A percentile compares a stretch with the other conserved stretches of the same genome.
Conservation (phyloP, 2,888 invertebrate species). For the Furcula furcula region DNA sequence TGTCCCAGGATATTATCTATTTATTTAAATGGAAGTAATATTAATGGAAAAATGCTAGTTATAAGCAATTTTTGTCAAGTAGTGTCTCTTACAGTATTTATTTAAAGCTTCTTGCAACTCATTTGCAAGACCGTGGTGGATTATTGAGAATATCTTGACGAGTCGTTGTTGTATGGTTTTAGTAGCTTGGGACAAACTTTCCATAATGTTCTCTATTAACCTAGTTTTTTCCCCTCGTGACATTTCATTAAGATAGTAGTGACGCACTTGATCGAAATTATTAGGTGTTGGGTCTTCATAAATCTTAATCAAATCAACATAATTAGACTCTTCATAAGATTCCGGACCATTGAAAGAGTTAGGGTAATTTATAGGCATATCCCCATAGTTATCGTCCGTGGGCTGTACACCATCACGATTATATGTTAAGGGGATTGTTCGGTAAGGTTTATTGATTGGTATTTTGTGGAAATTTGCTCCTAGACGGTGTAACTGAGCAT, state of each 20-base stretch:
- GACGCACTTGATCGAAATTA: slow-evolving; percentile 90
- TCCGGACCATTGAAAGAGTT: not conserved
- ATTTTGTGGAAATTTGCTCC: slow-evolving; percentile 94
- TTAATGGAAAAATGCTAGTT: no score
- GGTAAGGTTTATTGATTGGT: slow-evolving; percentile 96
- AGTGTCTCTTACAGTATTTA: no score
- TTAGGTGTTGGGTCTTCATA: slow-evolving; percentile 89
- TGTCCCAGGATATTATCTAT: no score
- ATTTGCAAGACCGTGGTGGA: slow-evolving; percentile 9
- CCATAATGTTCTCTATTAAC: slow-evolving; percentile 89
- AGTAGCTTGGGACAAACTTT: slow-evolving; percentile 88
- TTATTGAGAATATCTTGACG: slow-evolving; percentile 4
- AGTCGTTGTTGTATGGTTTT: slow-evolving; percentile 42
- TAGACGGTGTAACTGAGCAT: slow-evolving; percentile 91
- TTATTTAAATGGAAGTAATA: no score
- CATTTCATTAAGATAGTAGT: slow-evolving; percentile 89
- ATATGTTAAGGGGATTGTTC: slow-evolving; percentile 35
- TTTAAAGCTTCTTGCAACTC: slow-evolving; percentile 6
- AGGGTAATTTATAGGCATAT: not conserved
- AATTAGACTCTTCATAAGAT: not conserved
- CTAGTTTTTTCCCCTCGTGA: slow-evolving; percentile 86
- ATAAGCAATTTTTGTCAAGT: no score
- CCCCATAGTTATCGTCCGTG: not conserved
- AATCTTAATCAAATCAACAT: slow-evolving; percentile 15
- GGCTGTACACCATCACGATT: not conserved